Conservation (phyloP, 2,113 vertebrate genomes). For the Typhlomys cinereus region DNA sequence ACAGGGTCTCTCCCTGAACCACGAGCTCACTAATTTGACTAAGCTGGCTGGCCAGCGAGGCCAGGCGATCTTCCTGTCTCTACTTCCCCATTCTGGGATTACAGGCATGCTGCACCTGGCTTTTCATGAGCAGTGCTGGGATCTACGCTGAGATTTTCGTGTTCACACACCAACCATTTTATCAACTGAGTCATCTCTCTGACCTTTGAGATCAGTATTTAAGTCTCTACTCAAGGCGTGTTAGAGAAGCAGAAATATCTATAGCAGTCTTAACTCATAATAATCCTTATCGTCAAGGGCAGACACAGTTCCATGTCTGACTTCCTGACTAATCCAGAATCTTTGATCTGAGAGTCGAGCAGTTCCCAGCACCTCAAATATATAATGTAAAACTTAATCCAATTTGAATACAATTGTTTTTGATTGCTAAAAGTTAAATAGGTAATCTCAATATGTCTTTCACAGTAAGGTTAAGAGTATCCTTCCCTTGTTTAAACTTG, state of each 20-base stretch:
- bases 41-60: neutral
- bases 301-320: neutral
- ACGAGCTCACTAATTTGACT: neutral
- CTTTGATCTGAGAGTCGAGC: neutral
- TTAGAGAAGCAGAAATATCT: neutral
- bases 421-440: neutral
- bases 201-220: neutral
- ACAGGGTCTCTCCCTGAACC: neutral
- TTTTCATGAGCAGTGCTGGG: neutral
- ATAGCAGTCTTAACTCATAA: neutral
- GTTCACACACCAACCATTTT: neutral
- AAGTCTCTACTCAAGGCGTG: neutral
- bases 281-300: neutral
- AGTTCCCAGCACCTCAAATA: neutral
- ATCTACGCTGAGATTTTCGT: neutral
- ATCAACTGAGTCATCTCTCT: neutral
- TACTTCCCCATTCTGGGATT: neutral
- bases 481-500: neutral
- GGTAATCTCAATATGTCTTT: neutral
- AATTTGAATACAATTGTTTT: neutral
- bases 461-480: neutral
- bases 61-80: neutral
- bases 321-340: neutral
- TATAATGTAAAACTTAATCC: neutral
- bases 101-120: neutral